Base-by-base conservation (phyloP, 2,888 invertebrate species). In the Eremobia ochroleuca region DNA sequence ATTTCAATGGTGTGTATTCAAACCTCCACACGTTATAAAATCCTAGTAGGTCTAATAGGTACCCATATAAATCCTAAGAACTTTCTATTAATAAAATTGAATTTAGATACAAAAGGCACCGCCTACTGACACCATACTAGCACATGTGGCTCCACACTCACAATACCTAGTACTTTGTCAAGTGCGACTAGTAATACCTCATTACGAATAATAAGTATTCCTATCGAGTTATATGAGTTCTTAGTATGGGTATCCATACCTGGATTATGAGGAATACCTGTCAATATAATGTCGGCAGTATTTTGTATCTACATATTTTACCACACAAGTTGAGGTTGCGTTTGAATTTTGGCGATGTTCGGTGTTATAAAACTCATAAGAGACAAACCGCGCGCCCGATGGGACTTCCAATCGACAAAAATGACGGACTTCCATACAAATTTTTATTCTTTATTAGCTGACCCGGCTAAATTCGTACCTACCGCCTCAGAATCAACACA, bases 171-270 rank as follows among this genome's bases (percentile, higher is more conserved):
- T 31, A 43, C 34, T 78, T 59, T 28, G 37, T 15, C 46, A 64
- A 52, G 58, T 59, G 37, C 40, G 40, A 66, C 52, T 79, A 69
- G 55, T 21, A 77, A 64, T 18, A 46, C 69, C 46, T 84, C 81
- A 84, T 84, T 85, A 74, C 4, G 25, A 25, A 58, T 62, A 58
- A 62, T 84, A 84, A 70, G 43, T 82, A 82, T 84, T 74, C 82
- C 40, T 66, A 13, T 37, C 25, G 52, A 67, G 74, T 40, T 62
- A 73, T 40, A 3, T n/a, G 49, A 37, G 31, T 43, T 73, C 67
- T 82, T 73, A 62, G 37, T 74, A 84, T 84, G 80, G 43, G 9
- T 18, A 66, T 18, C 85, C 70, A 62, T 79, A 28, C 74, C 18
- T 67, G 49, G 65, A 18, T 79, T 66, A 79, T 84, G 37, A 43